These are phyloP conservation scores for Epizoanthus scotinus DNA, from an alignment of 92 coral and sea anemone species.

Conservation along the genomic window DNA sequence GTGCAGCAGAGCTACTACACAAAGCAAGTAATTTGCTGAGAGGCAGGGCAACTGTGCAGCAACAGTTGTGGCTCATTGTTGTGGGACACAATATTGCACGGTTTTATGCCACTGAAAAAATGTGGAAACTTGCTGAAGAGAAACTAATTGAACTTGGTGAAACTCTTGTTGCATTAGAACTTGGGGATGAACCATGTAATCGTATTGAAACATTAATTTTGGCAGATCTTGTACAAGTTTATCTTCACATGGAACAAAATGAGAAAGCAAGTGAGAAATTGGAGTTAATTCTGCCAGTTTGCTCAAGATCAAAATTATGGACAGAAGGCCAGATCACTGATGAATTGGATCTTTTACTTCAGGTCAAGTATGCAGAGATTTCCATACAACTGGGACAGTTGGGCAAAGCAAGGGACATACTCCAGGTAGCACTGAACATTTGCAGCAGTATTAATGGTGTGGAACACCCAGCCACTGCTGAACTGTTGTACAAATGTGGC, in stretches of 20 bases:
- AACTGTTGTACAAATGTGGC: background rate
- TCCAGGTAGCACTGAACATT: background rate
- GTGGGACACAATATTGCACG: background rate
- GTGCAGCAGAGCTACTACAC: background rate
- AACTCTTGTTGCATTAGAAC: background rate
- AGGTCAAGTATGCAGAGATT: background rate
- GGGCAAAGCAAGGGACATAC: background rate
- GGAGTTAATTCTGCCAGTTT: background rate
- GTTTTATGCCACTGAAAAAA: background rate
- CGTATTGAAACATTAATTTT: background rate
- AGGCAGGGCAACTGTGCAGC: background rate
- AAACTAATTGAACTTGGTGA: background rate
- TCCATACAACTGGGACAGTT: background rate
- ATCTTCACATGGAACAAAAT: background rate
- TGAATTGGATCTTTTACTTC: background rate
- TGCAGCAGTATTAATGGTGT: background rate
- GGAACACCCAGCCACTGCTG: background rate
- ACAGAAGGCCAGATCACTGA: background rate
- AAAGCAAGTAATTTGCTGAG: background rate
- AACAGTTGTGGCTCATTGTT: background rate
- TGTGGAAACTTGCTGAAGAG: background rate
- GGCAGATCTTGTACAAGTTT: constrained; percentile 1
- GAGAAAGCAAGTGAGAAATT: background rate
- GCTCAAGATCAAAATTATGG: background rate
- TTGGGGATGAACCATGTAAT: background rate